Evolutionary conservation across 2,113 vertebrate genomes (phyloP).

Genomic region (Dicerorhinus sumatrensis): DNA sequence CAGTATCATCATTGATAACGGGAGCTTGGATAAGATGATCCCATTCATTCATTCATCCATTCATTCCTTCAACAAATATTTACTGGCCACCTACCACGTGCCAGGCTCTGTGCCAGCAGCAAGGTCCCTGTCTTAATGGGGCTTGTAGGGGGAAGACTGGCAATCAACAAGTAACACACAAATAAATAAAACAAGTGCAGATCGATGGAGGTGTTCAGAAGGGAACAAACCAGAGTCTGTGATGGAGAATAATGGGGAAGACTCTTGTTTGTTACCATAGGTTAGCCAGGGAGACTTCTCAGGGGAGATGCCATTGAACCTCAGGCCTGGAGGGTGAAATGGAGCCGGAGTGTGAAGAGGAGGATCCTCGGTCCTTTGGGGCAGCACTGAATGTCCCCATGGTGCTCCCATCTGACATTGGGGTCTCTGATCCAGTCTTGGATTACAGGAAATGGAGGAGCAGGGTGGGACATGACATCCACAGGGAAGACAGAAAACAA

Average conservation of each 20-base stretch:
- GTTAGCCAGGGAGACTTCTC: fast-evolving
- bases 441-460: background rate
- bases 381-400: fast-evolving
- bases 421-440: fast-evolving
- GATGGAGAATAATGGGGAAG: fast-evolving
- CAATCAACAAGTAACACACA: background rate
- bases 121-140: background rate
- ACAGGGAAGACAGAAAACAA: background rate
- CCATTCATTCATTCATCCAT: background rate
- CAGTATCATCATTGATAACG: background rate
- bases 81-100: fast-evolving
- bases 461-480: fast-evolving
- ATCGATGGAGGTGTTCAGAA: fast-evolving
- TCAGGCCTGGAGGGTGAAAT: background rate
- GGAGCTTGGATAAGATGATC: background rate
- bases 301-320: fast-evolving
- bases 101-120: background rate
- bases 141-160: background rate
- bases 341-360: background rate
- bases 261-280: fast-evolving
- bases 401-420: background rate
- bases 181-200: fast-evolving
- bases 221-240: fast-evolving
- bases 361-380: fast-evolving
- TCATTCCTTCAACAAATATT: background rate